Evolutionary conservation across 2,888 invertebrate species (phyloP).

Genomic region (Chrysolina haemoptera): DNA sequence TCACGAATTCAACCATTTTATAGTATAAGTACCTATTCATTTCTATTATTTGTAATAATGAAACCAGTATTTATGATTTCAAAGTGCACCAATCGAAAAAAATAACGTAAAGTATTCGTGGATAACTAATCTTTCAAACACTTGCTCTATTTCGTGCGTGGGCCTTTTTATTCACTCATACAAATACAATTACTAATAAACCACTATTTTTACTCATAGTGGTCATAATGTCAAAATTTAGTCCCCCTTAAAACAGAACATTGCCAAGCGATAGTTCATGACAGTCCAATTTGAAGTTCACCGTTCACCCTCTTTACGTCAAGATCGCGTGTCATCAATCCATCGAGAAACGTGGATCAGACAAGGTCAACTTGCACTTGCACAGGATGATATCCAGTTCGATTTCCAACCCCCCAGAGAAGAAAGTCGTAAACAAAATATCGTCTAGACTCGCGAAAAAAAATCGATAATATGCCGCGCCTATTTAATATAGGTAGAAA

Average conservation of each 20-base stretch:
- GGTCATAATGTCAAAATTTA: too few species aligned
- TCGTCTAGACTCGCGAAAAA: constrained; percentile 13
- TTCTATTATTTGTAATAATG: too few species aligned
- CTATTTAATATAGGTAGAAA: constrained; percentile 4
- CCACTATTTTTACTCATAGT: too few species aligned
- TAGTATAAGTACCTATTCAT: too few species aligned
- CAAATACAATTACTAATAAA: too few species aligned
- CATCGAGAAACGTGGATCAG: not conserved
- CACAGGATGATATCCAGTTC: not conserved
- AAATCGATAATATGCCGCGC: constrained; percentile 23
- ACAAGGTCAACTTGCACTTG: not conserved
- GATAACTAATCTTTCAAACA: too few species aligned
- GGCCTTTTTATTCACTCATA: too few species aligned
- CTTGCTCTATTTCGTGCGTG: too few species aligned
- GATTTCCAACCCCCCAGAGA: not conserved
- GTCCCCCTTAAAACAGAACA: not conserved
- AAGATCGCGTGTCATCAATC: not conserved
- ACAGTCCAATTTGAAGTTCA: not conserved
- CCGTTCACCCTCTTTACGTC: not conserved
- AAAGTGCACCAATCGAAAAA: too few species aligned
- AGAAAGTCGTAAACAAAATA: not conserved
- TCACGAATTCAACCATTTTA: too few species aligned
- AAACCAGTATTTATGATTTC: too few species aligned
- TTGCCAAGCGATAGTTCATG: not conserved
- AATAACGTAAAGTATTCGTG: too few species aligned